Evolutionary conservation across 2,113 vertebrate species (phyloP).

Genomic region (Oxygymnocypris stewartii): DNA sequence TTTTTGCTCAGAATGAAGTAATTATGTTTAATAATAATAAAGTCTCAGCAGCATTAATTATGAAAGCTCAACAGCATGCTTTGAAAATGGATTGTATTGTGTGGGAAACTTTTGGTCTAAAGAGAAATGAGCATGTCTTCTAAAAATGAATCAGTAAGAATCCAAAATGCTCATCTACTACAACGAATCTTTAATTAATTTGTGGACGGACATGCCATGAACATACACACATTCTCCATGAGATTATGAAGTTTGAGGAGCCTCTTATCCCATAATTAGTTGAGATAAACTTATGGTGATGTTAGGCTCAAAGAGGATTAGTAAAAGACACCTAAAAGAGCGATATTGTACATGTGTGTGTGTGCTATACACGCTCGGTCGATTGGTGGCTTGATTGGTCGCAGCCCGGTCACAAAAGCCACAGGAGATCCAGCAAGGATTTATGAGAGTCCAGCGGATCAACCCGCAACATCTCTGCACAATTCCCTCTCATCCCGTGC

Average conservation of each 20-base stretch:
- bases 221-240: neutral
- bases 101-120: neutral
- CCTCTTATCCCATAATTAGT: slow-evolving; percentile 8
- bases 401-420: slow-evolving; percentile 12
- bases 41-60: slow-evolving; percentile 15
- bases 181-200: neutral
- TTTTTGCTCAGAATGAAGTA: slow-evolving; percentile 7
- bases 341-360: neutral
- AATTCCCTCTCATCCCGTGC: slow-evolving; percentile 39
- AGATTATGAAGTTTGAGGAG: neutral
- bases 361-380: neutral
- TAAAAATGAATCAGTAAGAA: neutral
- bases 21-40: neutral
- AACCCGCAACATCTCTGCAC: slow-evolving; percentile 27
- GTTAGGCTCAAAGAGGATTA: slow-evolving; percentile 27
- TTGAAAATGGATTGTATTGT: neutral
- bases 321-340: slow-evolving; percentile 30
- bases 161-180: neutral
- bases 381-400: slow-evolving; percentile 12
- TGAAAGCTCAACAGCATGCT: neutral
- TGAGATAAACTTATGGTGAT: neutral
- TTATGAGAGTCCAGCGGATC: slow-evolving; percentile 47
- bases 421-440: slow-evolving; percentile 42
- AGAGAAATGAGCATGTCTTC: neutral
- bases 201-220: neutral